Percentiles rank a stretch among this genome's conserved stretches.
Evolutionary conservation across 30 jellyfish, hydroid and myxozoan species (phyloP).

Genomic region (Aurelia aurita): DNA sequence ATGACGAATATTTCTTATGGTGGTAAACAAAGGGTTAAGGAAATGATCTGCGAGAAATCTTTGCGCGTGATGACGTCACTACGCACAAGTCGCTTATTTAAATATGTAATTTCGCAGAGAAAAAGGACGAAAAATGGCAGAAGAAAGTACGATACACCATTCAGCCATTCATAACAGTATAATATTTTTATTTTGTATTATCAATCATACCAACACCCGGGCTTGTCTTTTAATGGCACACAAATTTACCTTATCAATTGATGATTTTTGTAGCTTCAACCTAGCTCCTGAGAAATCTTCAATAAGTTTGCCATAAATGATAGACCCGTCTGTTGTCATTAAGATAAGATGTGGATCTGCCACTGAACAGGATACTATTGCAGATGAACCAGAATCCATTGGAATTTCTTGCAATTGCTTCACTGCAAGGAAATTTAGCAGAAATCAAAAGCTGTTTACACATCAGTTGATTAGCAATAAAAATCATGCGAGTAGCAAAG

Average conservation of each 20-base stretch:
- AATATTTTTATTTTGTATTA: too few relatives aligned
- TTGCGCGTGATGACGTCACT: too few relatives aligned
- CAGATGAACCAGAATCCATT: constrained; percentile 70
- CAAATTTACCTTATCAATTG: constrained; percentile 55
- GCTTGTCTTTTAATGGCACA: too few relatives aligned
- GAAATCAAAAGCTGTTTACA: background rate
- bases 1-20: too few relatives aligned
- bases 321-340: constrained; percentile 74
- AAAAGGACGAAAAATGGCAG: too few relatives aligned
- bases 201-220: too few relatives aligned
- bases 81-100: too few relatives aligned
- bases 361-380: constrained; percentile 72
- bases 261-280: constrained; percentile 57
- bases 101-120: too few relatives aligned
- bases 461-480: background rate
- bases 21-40: too few relatives aligned
- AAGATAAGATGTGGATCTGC: constrained; percentile 83
- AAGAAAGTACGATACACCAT: too few relatives aligned
- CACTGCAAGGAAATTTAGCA: constrained; percentile 7
- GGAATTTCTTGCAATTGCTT: constrained; percentile 68
- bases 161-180: too few relatives aligned
- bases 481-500: background rate
- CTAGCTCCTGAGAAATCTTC: constrained; percentile 75
- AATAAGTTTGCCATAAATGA: constrained; percentile 68
- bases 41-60: too few relatives aligned